Evolutionary conservation across 2,888 invertebrate genomes (phyloP), one percentile per base, ranked within the genome.

Genomic region (Acronicta psi): DNA sequence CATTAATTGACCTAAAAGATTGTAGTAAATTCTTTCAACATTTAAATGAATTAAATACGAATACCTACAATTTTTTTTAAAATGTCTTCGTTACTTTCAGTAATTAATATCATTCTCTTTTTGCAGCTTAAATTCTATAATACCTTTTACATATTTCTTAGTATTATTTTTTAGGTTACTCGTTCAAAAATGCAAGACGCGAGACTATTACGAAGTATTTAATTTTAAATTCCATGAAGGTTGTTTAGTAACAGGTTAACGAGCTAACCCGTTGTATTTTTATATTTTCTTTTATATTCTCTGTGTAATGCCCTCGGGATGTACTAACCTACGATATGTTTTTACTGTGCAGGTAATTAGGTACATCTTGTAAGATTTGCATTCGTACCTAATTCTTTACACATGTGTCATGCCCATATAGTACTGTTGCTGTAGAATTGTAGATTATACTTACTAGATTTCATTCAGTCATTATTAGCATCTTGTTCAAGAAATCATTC

Each of bases 1-100:
- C 74, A 73, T 74, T 75, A 79, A 81, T 79, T 81, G 74, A 66
- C 59, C 29, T 29, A 11, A 29, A 29, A 29, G 11, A 29, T 11
- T 29, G 3, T 9, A 25, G 25, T 9, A 8, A 9, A 25, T 0
- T 11, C 11, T 10, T 29, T 11, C 29, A 4, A 45, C 44, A 71
- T 64, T 71, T 43, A 66, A 71, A 37, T 18, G 11, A 47, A 25
- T 40, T 40, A 34, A 36, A 51, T 43, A 46, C 13, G 45, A n/a
- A n/a, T n/a, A n/a, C n/a, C n/a, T n/a, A n/a, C n/a, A n/a, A n/a
- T n/a, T n/a, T n/a, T n/a, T 44, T 37, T 36, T 20, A n/a, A 17
- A 67, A 63, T 76, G 69, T 66, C 76, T 61, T 60, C 51, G 62
- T n/a, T 34, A 34, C 34, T 34, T 34, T n/a, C 7, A 29, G 25